Evolutionary conservation across 2,888 invertebrate species (phyloP).

Genomic region (Melieria picta): DNA sequence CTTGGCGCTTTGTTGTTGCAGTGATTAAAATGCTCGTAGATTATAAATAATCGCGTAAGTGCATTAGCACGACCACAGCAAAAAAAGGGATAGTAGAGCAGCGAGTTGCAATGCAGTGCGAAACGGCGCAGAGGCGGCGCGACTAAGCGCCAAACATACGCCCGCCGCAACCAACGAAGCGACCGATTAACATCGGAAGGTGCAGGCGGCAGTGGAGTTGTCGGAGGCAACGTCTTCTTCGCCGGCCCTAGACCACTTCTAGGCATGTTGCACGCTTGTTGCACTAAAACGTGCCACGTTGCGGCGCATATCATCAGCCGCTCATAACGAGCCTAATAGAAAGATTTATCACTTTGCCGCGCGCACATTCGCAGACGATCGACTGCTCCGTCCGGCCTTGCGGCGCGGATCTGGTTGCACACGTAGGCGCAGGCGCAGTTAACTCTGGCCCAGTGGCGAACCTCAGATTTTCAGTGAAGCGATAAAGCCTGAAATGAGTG

Average conservation of each 20-base stretch:
- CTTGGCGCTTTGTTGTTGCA: neutral
- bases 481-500: slow-evolving; percentile 36
- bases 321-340: slow-evolving; percentile 56
- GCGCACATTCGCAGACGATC: neutral
- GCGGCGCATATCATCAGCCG: slow-evolving; percentile 24
- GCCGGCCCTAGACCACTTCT: no score
- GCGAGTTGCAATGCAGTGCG: neutral
- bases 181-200: no score
- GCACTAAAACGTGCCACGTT: neutral
- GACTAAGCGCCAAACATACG: slow-evolving; percentile 14
- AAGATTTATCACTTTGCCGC: slow-evolving; percentile 54
- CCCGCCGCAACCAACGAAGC: neutral
- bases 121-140: slow-evolving; percentile 13
- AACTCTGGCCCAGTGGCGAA: neutral
- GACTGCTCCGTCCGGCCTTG: no score
- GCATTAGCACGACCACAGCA: slow-evolving; percentile 33
- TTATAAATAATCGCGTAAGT: slow-evolving; percentile 56
- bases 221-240: no score
- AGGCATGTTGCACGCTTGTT: no score
- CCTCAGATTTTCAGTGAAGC: slow-evolving; percentile 41
- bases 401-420: slow-evolving; percentile 7
- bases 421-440: slow-evolving; percentile 22
- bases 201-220: no score
- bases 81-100: slow-evolving; percentile 15
- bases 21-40: slow-evolving; percentile 44